Evolutionary conservation across 2,113 vertebrate genomes (phyloP), one percentile per base, ranked within the genome.

Genomic region (Cyprinodon brontotheroides): DNA sequence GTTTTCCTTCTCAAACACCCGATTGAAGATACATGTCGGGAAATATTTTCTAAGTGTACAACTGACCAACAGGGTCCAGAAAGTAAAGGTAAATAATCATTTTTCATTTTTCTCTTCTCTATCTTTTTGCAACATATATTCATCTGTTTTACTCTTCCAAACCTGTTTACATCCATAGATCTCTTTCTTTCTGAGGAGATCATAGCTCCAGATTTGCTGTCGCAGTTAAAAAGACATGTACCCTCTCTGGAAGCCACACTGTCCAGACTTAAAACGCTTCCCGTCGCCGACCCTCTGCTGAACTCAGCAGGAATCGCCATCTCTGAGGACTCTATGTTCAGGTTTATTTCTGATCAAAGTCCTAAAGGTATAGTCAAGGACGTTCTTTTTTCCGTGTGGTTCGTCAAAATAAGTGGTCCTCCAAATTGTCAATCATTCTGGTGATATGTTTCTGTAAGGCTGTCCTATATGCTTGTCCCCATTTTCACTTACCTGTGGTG

Each of bases 241-340:
- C 93, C 93, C 36, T 68, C 83, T 0, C 48, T 93, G 65, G 87
- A 77, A 61, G 62, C 59, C 53, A 89, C 82, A 70, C 69, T 93
- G 70, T 89, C 87, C 77, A 76, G 91, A 61, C 86, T 95, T 50
- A 86, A 67, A 70, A 89, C 59, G 1, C 79, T 95, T 65, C 78
- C 80, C 65, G 92, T 95, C 59, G 60, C 79, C 0, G 93, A 94
- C 81, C 93, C 93, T 11, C 81, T 94, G 74, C 79, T 84, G 61
- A 81, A 67, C 43, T 66, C 75, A 66, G 57, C 63, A 0, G 82
- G 83, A 68, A 50, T 72, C 0, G 2, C 10, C 38, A 61, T 89
- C 61, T 88, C 87, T 17, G 87, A 92, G 74, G 83, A 87, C 7
- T 0, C 38, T 38, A 63, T 90, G 74, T 88, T 92, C 77, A 92